These are phyloP conservation scores for Cinclus cinclus DNA, from an alignment of 2,113 vertebrate genomes.

Conservation along the genomic window DNA sequence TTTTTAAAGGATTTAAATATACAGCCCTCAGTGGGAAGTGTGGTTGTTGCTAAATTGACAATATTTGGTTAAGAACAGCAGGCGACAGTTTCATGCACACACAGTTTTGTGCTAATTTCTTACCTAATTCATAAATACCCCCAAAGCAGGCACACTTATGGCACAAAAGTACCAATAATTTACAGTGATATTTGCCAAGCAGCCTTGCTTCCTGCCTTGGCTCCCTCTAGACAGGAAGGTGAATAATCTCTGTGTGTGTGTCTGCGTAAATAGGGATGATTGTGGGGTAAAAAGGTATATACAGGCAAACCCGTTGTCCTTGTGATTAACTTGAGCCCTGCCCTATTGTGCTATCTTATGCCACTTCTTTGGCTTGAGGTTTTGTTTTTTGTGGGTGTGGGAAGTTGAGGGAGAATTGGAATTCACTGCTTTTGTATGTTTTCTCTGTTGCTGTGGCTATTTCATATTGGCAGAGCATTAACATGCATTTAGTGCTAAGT, in stretches of 20 bases:
- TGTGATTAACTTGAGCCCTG: not conserved
- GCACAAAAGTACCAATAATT: slow-evolving; percentile 33
- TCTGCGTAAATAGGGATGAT: not conserved
- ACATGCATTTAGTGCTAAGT: not conserved
- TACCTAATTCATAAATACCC: slow-evolving; percentile 28
- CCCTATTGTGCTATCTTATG: slow-evolving; percentile 1
- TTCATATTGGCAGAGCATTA: not conserved
- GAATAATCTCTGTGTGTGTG: slow-evolving; percentile 28
- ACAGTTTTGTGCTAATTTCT: slow-evolving; percentile 8
- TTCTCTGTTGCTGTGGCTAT: not conserved
- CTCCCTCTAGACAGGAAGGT: slow-evolving; percentile 8
- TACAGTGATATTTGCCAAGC: slow-evolving; percentile 3
- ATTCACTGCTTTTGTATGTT: not conserved
- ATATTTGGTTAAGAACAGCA: slow-evolving; percentile 48
- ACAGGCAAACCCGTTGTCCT: not conserved
- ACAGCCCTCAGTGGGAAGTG: slow-evolving; percentile 1
- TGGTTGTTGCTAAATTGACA: slow-evolving; percentile 58
- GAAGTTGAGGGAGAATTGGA: not conserved
- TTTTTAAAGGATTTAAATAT: slow-evolving; percentile 47
- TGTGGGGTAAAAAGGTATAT: slow-evolving; percentile 20
- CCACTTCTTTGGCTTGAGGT: not conserved
- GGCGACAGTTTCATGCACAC: not conserved
- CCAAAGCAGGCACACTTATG: not conserved
- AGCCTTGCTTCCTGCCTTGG: not conserved
- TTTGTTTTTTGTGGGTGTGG: slow-evolving; percentile 6